phyloP scores from a whole-genome alignment of 2,888 invertebrate species.

The Erebia epiphron region DNA sequence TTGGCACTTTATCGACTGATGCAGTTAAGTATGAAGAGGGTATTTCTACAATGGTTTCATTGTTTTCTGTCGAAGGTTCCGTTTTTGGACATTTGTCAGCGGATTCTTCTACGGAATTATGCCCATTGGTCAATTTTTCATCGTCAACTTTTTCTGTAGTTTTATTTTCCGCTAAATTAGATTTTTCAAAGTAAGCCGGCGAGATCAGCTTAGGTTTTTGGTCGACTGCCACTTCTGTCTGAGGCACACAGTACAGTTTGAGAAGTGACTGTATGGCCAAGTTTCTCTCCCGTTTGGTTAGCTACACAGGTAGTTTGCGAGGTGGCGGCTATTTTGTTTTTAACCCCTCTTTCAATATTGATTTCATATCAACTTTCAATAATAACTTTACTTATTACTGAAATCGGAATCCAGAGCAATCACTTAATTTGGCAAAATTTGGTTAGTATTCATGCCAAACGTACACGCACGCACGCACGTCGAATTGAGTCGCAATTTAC shows the following conservation, averaged over 20 bases:
- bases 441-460: neutral
- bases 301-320: conserved; percentile 47
- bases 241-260: conserved; percentile 48
- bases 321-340: conserved; percentile 52
- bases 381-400: too few species aligned
- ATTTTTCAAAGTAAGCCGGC: conserved; percentile 53
- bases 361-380: too few species aligned
- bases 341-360: conserved; percentile 42
- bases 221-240: conserved; percentile 1
- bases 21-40: neutral
- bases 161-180: neutral
- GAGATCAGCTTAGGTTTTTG: conserved; percentile 50
- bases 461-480: too few species aligned
- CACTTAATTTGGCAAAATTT: neutral
- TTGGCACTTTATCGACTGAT: conserved; percentile 43
- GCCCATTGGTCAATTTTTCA: neutral
- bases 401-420: neutral
- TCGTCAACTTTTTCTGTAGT: conserved; percentile 10
- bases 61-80: neutral
- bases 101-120: neutral
- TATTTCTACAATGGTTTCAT: neutral
- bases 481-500: neutral
- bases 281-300: conserved; percentile 54
- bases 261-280: conserved; percentile 61
- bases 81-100: neutral